These are phyloP conservation scores for Hydractinia echinata DNA, from an alignment of 30 jellyfish, hydroid and myxozoan species.

Conservation along the genomic window DNA sequence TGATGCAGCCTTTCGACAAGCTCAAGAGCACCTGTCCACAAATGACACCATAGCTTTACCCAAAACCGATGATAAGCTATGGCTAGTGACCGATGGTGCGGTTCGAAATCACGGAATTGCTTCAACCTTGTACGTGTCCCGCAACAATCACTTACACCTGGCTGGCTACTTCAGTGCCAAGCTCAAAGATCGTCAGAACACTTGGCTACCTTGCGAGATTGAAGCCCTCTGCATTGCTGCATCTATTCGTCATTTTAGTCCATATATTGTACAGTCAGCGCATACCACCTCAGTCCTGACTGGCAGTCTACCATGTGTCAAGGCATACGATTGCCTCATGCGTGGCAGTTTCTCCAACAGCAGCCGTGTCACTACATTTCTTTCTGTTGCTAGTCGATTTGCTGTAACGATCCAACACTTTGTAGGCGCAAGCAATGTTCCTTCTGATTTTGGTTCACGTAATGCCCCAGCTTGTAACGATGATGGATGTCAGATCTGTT, in stretches of 20 bases:
- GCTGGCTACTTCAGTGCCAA: constrained; percentile 49
- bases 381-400: constrained; percentile 33
- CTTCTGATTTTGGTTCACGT: constrained; percentile 1
- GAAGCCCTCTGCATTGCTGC: constrained; percentile 64
- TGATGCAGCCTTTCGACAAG: background rate
- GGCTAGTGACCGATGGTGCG: constrained; percentile 44
- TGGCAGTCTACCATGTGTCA: constrained; percentile 55
- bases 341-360: constrained; percentile 48
- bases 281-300: constrained; percentile 36
- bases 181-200: constrained; percentile 35
- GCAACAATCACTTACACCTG: constrained; percentile 16
- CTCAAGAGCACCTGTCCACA: background rate
- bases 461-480: constrained; percentile 7
- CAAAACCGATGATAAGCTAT: constrained; percentile 26
- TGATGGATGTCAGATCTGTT: constrained; percentile 14
- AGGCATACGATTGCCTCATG: constrained; percentile 36
- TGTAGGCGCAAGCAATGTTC: background rate
- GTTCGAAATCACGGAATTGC: constrained; percentile 27
- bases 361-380: constrained; percentile 42
- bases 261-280: constrained; percentile 43
- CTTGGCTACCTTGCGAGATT: constrained; percentile 54
- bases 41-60: background rate
- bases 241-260: constrained; percentile 39
- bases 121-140: constrained; percentile 36
- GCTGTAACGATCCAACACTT: background rate